Conservation (phyloP, 1,140 invertebrate genomes). For the Geopemphigus sp. region DNA sequence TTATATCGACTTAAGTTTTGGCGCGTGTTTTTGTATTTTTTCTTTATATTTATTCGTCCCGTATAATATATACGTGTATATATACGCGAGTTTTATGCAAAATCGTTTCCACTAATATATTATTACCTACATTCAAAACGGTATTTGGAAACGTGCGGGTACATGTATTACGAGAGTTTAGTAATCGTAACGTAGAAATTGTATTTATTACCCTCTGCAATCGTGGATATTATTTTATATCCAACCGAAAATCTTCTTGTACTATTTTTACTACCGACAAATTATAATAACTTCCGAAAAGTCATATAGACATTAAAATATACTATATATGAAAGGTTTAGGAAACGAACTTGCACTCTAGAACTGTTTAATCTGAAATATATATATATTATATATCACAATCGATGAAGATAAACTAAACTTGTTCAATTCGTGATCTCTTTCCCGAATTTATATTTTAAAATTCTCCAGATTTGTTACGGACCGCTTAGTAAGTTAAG, state of each 20-base stretch:
- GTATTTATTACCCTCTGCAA: background rate
- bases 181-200: background rate
- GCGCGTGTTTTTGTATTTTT: background rate
- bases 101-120: background rate
- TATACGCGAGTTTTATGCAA: background rate
- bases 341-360: background rate
- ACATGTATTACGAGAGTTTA: no score
- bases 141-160: no score
- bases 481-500: no score
- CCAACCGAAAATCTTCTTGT: background rate
- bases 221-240: conserved; percentile 4
- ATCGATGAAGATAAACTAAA: no score
- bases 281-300: no score
- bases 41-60: no score
- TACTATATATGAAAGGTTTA: background rate
- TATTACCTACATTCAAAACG: no score
- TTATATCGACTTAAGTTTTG: background rate
- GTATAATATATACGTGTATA: no score
- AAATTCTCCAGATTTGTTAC: no score
- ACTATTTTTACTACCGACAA: background rate
- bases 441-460: no score
- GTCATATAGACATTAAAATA: background rate
- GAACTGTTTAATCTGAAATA: conserved; percentile 3
- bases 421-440: no score
- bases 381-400: no score